Evolutionary conservation across 2,888 invertebrate species (phyloP).

Genomic region (Orchestes rusci): DNA sequence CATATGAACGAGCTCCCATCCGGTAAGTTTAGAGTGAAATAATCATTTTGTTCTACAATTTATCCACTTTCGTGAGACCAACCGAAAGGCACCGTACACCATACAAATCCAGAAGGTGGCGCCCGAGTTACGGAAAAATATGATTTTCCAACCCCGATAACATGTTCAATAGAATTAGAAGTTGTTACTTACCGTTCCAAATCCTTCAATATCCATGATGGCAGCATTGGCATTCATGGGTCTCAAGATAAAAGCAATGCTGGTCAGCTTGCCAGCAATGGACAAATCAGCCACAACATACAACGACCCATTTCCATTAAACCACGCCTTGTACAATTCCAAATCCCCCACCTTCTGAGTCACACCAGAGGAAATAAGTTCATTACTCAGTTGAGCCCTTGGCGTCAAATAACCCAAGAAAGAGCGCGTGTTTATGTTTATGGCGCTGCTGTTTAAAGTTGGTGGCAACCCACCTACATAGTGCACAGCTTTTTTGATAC

Average conservation of each 20-base stretch:
- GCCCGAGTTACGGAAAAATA: neutral
- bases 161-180: neutral
- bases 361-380: slow-evolving; percentile 26
- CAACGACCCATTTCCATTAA: slow-evolving; percentile 72
- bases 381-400: slow-evolving; percentile 22
- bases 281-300: slow-evolving; percentile 41
- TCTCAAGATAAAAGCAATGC: slow-evolving; percentile 28
- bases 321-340: slow-evolving; percentile 57
- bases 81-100: no score
- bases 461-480: slow-evolving; percentile 85
- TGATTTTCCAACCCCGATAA: neutral
- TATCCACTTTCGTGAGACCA: no score
- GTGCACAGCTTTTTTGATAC: slow-evolving; percentile 52
- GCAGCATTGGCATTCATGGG: slow-evolving; percentile 27
- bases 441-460: slow-evolving; percentile 46
- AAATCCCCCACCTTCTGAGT: slow-evolving; percentile 26
- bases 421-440: slow-evolving; percentile 41
- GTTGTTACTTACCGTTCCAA: slow-evolving; percentile 18
- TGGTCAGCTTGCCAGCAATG: slow-evolving; percentile 42
- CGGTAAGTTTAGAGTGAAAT: no score
- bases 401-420: slow-evolving; percentile 32
- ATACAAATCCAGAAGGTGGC: no score
- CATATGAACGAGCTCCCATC: no score
- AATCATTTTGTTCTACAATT: no score
- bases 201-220: slow-evolving; percentile 27